A percentile compares a stretch with the other conserved stretches of the same genome.
These are phyloP conservation scores for Ridgeia piscesae DNA, from an alignment of 1,140 invertebrate species.

Conservation along the genomic window DNA sequence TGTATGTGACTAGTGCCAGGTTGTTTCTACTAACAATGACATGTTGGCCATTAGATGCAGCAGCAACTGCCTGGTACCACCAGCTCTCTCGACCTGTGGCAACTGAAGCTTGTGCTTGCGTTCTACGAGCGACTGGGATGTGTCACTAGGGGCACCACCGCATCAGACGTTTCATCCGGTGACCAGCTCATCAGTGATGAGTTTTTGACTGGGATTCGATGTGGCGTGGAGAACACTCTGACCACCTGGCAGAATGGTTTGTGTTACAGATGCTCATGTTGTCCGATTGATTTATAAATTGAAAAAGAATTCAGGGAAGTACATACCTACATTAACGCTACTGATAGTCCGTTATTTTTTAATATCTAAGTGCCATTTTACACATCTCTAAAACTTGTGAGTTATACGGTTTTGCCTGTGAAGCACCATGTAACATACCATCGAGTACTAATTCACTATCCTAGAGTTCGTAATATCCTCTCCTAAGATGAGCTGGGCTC, in stretches of 20 bases:
- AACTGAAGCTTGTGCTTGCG: background rate
- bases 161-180: background rate
- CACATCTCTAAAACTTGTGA: no score
- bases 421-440: no score
- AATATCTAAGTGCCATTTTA: no score
- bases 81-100: conserved; percentile 8
- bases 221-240: background rate
- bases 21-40: background rate
- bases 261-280: background rate
- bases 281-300: background rate
- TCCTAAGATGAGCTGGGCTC: no score
- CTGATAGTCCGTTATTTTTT: no score
- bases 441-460: no score
- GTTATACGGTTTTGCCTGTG: no score
- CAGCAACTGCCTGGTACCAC: background rate
- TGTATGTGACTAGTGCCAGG: background rate
- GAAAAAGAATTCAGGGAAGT: no score
- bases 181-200: background rate
- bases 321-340: no score
- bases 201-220: background rate
- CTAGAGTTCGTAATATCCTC: no score
- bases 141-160: background rate
- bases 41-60: background rate
- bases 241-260: background rate
- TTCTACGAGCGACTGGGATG: background rate